phyloP scores from a whole-genome alignment of 2,797 vertebrate species.

The Sebastes hopkinsi region DNA sequence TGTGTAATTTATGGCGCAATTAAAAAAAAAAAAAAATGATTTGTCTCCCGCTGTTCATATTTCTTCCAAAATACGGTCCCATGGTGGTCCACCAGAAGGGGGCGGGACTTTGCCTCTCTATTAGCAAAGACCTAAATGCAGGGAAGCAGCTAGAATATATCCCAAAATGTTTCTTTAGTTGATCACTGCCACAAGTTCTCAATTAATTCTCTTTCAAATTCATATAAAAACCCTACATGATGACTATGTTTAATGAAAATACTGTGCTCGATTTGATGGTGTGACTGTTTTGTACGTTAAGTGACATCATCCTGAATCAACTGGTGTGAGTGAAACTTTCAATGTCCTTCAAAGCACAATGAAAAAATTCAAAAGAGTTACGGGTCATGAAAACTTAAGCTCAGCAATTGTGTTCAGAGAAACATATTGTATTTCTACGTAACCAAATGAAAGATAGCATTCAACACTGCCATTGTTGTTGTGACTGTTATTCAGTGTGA shows the following conservation, averaged over 20 bases:
- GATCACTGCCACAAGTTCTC: neutral
- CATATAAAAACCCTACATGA: neutral
- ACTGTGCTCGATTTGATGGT: neutral
- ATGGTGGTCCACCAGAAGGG: too few relatives aligned
- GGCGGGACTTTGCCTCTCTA: too few relatives aligned
- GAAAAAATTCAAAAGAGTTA: neutral
- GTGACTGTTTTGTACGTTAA: neutral
- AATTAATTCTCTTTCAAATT: neutral
- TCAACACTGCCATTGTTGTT: neutral
- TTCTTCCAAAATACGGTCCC: too few relatives aligned
- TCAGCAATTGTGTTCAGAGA: neutral
- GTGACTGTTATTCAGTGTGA: neutral
- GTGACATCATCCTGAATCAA: neutral
- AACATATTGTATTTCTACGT: neutral
- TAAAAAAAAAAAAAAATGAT: too few relatives aligned
- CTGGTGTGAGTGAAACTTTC: neutral
- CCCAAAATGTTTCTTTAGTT: neutral
- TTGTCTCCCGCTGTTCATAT: too few relatives aligned
- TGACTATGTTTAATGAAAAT: neutral
- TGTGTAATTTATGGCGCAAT: too few relatives aligned
- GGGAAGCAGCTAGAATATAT: neutral
- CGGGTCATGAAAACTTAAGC: neutral
- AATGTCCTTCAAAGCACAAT: neutral
- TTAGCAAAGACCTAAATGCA: neutral
- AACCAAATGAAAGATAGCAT: neutral